A percentile compares a stretch with the other conserved stretches of the same genome.
Evolutionary conservation across 2,888 invertebrate species (phyloP).

Genomic region (Pecten maximus): DNA sequence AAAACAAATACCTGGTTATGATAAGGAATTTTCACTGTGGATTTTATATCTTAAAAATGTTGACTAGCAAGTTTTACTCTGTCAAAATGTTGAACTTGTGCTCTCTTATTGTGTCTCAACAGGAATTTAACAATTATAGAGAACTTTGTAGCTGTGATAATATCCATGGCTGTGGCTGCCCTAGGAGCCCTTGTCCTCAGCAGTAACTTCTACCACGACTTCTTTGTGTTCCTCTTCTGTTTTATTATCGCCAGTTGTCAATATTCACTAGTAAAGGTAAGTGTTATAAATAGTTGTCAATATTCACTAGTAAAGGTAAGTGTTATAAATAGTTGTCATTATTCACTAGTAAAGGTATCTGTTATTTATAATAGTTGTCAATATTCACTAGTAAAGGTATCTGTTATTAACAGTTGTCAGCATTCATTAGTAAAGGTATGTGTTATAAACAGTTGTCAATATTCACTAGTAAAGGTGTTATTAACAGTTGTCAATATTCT

Average conservation of each 20-base stretch:
- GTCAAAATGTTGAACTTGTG: background rate
- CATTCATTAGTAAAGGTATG: constrained; percentile 87
- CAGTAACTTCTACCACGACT: constrained; percentile 93
- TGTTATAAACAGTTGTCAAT: constrained; percentile 98
- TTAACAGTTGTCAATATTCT: too few species aligned
- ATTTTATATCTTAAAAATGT: background rate
- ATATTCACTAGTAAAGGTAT: constrained; percentile 85
- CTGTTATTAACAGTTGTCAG: background rate
- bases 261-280: constrained; percentile 93
- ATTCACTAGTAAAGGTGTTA: constrained; percentile 91
- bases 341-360: constrained; percentile 85
- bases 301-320: background rate
- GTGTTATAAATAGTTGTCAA: background rate
- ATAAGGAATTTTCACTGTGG: background rate
- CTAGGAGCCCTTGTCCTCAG: constrained; percentile 92
- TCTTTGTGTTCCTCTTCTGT: constrained; percentile 96
- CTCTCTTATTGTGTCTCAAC: constrained; percentile 53
- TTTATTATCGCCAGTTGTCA: constrained; percentile 99
- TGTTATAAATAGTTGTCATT: background rate
- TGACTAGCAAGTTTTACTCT: background rate
- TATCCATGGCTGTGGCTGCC: constrained; percentile 93
- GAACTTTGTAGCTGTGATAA: constrained; percentile 90
- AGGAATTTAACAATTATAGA: constrained; percentile 91
- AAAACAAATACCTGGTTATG: background rate
- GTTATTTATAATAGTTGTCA: background rate